Evolutionary conservation across 2,113 vertebrate species (phyloP).

Genomic region (Podiceps cristatus): DNA sequence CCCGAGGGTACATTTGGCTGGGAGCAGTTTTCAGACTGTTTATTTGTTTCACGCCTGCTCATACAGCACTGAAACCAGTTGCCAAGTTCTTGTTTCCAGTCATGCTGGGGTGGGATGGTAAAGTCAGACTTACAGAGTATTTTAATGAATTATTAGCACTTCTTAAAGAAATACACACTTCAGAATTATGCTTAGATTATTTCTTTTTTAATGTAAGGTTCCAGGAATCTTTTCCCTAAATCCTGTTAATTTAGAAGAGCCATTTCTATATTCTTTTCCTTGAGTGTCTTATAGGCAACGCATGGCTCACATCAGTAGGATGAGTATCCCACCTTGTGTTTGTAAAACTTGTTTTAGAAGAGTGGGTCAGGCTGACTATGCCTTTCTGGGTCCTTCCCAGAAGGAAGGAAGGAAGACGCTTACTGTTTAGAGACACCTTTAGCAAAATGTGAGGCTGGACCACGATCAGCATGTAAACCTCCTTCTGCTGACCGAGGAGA

Average conservation of each 20-base stretch:
- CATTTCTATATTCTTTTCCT: background rate
- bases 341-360: background rate
- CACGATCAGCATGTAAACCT: background rate
- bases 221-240: background rate
- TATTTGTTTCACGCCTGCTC: background rate
- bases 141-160: background rate
- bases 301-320: background rate
- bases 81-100: background rate
- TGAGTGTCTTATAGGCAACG: background rate
- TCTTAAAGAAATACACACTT: background rate
- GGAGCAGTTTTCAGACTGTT: background rate
- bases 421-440: background rate
- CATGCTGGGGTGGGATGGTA: background rate
- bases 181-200: background rate
- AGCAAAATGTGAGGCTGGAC: background rate
- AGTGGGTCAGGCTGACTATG: background rate
- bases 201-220: background rate
- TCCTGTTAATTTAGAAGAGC: background rate
- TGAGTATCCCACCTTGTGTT: background rate
- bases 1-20: background rate
- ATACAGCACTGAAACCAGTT: background rate
- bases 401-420: background rate
- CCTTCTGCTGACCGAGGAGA: background rate
- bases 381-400: background rate
- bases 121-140: background rate